Evolutionary conservation across 2,113 vertebrate genomes (phyloP).

Genomic region (Rousettus leschenaultii): DNA sequence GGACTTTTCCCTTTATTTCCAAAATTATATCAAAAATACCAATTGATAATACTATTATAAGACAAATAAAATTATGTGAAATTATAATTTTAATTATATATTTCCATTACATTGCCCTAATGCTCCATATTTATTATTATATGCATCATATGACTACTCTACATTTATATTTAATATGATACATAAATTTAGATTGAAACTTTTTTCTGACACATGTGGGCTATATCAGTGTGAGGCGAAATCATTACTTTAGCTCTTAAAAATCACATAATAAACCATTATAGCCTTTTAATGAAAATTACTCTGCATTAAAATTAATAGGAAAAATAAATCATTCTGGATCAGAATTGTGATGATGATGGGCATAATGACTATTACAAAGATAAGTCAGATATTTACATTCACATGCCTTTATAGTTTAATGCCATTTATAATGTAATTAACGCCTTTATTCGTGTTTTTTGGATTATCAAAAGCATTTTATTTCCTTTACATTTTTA

Average conservation of each 20-base stretch:
- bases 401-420: constrained; percentile 46
- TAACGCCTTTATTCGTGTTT: constrained; percentile 32
- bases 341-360: not conserved
- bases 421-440: constrained; percentile 21
- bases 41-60: not conserved
- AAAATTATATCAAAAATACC: not conserved
- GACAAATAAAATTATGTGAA: not conserved
- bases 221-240: not conserved
- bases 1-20: not conserved
- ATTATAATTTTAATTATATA: not conserved
- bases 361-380: not conserved
- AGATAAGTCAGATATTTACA: constrained; percentile 17
- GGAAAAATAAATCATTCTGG: not conserved
- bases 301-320: not conserved
- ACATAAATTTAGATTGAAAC: not conserved
- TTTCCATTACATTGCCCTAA: not conserved
- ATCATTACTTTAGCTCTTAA: not conserved
- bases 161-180: not conserved
- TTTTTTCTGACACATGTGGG: not conserved
- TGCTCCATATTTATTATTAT: not conserved
- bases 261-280: not conserved
- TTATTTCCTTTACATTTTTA: constrained; percentile 47
- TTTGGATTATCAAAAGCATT: constrained; percentile 58
- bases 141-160: not conserved
- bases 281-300: constrained; percentile 17